Evolutionary conservation across 2,797 vertebrate genomes (phyloP), one percentile per base, ranked within the genome.

Genomic region (Anabacerthia variegaticeps): DNA sequence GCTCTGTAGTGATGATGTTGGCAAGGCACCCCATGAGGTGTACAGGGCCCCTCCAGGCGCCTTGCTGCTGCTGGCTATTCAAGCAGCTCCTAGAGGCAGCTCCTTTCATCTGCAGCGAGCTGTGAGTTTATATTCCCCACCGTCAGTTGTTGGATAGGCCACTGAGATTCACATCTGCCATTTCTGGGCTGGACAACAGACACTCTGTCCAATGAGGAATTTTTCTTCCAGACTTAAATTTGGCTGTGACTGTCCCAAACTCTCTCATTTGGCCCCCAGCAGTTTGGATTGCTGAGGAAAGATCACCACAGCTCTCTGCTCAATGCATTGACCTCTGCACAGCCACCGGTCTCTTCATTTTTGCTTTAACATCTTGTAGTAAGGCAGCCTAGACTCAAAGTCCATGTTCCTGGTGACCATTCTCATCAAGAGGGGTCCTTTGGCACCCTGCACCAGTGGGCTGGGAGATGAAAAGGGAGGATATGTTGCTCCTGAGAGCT

Each of bases 181-280:
- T 72, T 92, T 81, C 54, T 81, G 55, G 49, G n/a, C 46, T 89
- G 69, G 66, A 44, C 55, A 68, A 49, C 32, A 88, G 83, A 72
- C 30, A 10, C 19, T 67, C 2, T 1, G 9, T 44, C 58, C 41
- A 52, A 55, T 6, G 32, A 92, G 52, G 24, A 51, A 36, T 77
- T 84, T 82, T 89, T 79, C 34, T 92, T 89, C 55, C 61, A 87
- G 59, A 52, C 9, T 17, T 89, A 54, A 71, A 56, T 82, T 67
- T 79, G 52, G 3, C 34, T 78, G 22, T 43, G 41, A 56, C 27
- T 32, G 20, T 30, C 61, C 30, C 37, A 71, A 26, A 41, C 24
- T 46, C 30, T 36, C 37, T 81, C 12, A 39, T 76, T 39, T 73
- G 39, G 74, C 24, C 51, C 76, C 34, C 27, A 65, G 27, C 30